These are phyloP conservation scores for Plebejus melissa DNA, from an alignment of 2,888 invertebrate genomes.

Conservation along the genomic window DNA sequence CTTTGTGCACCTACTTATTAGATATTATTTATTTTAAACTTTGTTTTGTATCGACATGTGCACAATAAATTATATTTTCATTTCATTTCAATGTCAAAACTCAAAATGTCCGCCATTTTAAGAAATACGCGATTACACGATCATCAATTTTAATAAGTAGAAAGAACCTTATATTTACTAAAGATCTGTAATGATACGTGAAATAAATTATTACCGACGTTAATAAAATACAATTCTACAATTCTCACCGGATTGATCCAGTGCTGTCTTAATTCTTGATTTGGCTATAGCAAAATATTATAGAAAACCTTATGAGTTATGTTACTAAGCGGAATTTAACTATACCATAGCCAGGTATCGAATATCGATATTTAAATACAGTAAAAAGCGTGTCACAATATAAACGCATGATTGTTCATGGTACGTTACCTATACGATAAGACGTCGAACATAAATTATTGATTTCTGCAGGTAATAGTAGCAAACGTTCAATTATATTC, in stretches of 20 bases:
- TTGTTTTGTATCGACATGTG: no score
- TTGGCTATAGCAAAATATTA: neutral
- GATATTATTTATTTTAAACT: no score
- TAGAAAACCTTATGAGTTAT: neutral
- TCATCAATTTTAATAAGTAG: no score
- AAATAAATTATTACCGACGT: neutral
- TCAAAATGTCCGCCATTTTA: no score
- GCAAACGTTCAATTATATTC: neutral
- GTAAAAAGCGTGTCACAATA: conserved; percentile 26
- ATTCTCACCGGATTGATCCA: neutral
- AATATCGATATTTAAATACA: conserved; percentile 22
- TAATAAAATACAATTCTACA: neutral
- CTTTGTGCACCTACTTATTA: no score
- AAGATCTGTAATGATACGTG: neutral
- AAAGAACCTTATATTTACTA: neutral
- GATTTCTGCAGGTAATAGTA: conserved; percentile 7
- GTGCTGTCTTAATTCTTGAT: neutral
- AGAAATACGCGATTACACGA: no score
- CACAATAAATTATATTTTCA: no score
- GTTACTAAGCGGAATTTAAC: neutral
- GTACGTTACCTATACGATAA: conserved; percentile 20
- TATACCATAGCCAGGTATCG: neutral
- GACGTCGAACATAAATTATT: neutral
- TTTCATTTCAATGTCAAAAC: no score
- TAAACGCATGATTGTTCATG: conserved; percentile 22